Conservation (phyloP, 2,888 invertebrate species). For the Drosophila yooni region DNA sequence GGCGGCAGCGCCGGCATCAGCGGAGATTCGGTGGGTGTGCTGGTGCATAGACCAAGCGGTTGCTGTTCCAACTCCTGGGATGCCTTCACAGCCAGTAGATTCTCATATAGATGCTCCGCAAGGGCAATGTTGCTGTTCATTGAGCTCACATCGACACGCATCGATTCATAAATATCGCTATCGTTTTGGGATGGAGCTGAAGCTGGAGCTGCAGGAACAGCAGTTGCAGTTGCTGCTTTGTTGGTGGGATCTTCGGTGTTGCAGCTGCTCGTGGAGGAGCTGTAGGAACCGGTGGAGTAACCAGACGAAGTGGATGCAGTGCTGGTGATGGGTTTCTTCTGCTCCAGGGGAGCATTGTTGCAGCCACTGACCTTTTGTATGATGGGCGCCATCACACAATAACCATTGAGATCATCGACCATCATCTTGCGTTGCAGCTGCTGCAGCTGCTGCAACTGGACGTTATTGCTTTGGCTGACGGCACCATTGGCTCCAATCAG, state of each 20-base stretch:
- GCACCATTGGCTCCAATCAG: slow-evolving; percentile 83
- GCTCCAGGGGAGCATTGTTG: slow-evolving; percentile 11
- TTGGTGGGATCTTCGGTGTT: slow-evolving; percentile 58
- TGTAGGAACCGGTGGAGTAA: slow-evolving; percentile 77
- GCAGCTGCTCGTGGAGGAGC: slow-evolving; percentile 73
- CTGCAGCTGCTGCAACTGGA: slow-evolving; percentile 40
- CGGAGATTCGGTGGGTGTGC: slow-evolving; percentile 82
- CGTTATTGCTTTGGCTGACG: slow-evolving; percentile 49
- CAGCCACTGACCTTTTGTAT: slow-evolving; percentile 52
- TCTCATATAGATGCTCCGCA: slow-evolving; percentile 82
- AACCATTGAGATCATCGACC: slow-evolving; percentile 83
- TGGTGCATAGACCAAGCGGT: slow-evolving; percentile 70
- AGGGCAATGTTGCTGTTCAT: slow-evolving; percentile 58
- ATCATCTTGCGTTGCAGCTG: slow-evolving; percentile 71
- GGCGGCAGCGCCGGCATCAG: slow-evolving; percentile 64
- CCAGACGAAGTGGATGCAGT: slow-evolving; percentile 79
- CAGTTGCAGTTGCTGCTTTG: background rate
- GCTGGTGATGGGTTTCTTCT: slow-evolving; percentile 47
- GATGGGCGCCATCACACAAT: slow-evolving; percentile 85
- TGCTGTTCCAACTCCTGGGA: slow-evolving; percentile 76
- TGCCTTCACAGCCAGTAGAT: slow-evolving; percentile 80
- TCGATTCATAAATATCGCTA: slow-evolving; percentile 82
- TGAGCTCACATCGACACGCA: slow-evolving; percentile 60
- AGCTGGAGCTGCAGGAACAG: background rate
- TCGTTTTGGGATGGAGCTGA: slow-evolving; percentile 44